Conservation (phyloP, 2,797 vertebrate species). For the Thaleichthys pacificus region DNA sequence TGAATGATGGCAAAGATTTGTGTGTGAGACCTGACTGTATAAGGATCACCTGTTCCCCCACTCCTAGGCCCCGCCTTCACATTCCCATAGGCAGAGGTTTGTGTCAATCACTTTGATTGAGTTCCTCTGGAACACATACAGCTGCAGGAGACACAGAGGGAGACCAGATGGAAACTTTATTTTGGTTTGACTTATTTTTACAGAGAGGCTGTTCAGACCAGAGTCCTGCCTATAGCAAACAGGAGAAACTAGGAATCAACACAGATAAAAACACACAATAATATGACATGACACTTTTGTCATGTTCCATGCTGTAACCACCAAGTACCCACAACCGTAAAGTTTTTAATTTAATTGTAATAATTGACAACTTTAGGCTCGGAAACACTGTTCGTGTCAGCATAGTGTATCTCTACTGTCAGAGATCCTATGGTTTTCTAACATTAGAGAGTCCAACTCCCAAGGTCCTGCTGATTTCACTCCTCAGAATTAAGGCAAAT, state of each 20-base stretch:
- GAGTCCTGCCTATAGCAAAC: background rate
- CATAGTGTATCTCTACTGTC: background rate
- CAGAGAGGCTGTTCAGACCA: background rate
- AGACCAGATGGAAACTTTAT: slow-evolving; percentile 20
- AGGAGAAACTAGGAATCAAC: background rate
- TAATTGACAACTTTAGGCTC: slow-evolving; percentile 25
- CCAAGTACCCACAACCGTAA: slow-evolving; percentile 26
- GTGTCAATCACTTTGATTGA: slow-evolving; percentile 54
- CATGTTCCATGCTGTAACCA: slow-evolving; percentile 37
- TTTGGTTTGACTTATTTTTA: background rate
- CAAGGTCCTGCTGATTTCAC: slow-evolving; percentile 32
- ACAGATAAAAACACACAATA: background rate
- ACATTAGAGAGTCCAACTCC: slow-evolving; percentile 37
- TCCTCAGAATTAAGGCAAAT: slow-evolving; percentile 47
- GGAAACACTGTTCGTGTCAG: slow-evolving; percentile 23
- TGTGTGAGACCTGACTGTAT: slow-evolving; percentile 61
- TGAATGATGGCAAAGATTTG: slow-evolving; percentile 67
- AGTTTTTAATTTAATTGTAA: background rate
- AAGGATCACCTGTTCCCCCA: slow-evolving; percentile 62
- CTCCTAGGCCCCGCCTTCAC: slow-evolving; percentile 68
- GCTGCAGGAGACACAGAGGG: slow-evolving; percentile 25
- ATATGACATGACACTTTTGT: slow-evolving; percentile 11
- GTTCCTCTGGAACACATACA: slow-evolving; percentile 40
- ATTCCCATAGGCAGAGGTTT: slow-evolving; percentile 71
- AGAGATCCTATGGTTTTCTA: slow-evolving; percentile 1